These are phyloP conservation scores for Sceloporus undulatus DNA, from an alignment of 2,113 vertebrate species.

Conservation along the genomic window DNA sequence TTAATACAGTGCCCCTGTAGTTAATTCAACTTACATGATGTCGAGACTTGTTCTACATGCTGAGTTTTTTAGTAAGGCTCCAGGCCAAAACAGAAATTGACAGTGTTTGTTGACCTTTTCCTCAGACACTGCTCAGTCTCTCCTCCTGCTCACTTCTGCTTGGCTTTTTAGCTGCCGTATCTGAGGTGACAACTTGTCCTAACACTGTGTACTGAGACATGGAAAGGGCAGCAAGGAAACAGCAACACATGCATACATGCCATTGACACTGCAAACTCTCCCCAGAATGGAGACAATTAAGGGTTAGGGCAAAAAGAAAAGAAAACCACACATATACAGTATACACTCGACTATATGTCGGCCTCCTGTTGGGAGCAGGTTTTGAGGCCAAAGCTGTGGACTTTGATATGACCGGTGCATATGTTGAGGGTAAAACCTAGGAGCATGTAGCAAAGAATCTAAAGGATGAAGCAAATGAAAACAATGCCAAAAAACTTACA, in stretches of 20 bases:
- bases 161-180: neutral
- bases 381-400: too few species aligned
- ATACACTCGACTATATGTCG: too few species aligned
- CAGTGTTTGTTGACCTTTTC: conserved; percentile 15
- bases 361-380: too few species aligned
- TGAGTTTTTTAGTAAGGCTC: conserved; percentile 12
- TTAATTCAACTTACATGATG: conserved; percentile 27
- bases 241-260: neutral
- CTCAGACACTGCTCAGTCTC: neutral
- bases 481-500: too few species aligned
- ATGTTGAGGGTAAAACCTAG: too few species aligned
- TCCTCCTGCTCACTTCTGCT: neutral
- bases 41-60: conserved; percentile 11
- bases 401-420: too few species aligned
- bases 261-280: neutral
- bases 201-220: neutral
- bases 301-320: neutral
- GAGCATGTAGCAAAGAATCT: too few species aligned
- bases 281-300: neutral
- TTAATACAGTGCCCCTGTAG: conserved; percentile 1
- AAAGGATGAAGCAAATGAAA: too few species aligned
- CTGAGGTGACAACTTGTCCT: neutral
- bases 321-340: too few species aligned
- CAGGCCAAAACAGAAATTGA: conserved; percentile 17
- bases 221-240: neutral